Evolutionary conservation across 1,140 invertebrate species (phyloP), one percentile per base, ranked within the genome.

Genomic region (Drosophila serrata): DNA sequence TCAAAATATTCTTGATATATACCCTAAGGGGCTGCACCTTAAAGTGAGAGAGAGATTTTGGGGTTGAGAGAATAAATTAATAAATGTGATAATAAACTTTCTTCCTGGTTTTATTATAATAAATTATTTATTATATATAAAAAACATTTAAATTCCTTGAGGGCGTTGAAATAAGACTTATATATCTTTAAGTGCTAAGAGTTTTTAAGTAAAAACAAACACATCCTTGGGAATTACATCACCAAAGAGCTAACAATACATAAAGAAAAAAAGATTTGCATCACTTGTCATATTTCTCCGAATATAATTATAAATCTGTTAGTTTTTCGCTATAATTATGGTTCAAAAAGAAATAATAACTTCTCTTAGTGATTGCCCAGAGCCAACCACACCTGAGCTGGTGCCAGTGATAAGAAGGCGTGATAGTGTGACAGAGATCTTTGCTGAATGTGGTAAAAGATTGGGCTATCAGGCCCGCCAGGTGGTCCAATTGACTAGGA

Each of bases 371-470:
- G 22, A 43, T 17, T 13, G 51, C 19, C 15, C 6, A 8, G 13
- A 48, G 6, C 15, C 49, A 13, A 3, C 22, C 12, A 13, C 19
- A 19, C 9, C 45, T 15, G 29, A 35, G 6, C 19, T 0, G 22
- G n/a, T 19, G 15, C 0, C 40, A 3, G 3, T 35, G 4, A 8
- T 15, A 29, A 7, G 17, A 0, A 53, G 31, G 0, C 37, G 60
- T 13, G 19, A 35, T 13, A 55, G 31, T 9, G 1, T 69, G 6
- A 15, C 37, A 7, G 31, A 73, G 4, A 33, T 46, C n/a, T 72
- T 48, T 3, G 13, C 13, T 1, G 33, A 70, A 22, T 70, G 67
- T 7, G 45, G 35, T 3, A 22, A 39, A 2, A 72, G 13, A 3
- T 8, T 48, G 15, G 19, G 24, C 8, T 2, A 48, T 11, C 42